Evolutionary conservation across 2,797 vertebrate genomes (phyloP).

Genomic region (Crypturellus tataupa): DNA sequence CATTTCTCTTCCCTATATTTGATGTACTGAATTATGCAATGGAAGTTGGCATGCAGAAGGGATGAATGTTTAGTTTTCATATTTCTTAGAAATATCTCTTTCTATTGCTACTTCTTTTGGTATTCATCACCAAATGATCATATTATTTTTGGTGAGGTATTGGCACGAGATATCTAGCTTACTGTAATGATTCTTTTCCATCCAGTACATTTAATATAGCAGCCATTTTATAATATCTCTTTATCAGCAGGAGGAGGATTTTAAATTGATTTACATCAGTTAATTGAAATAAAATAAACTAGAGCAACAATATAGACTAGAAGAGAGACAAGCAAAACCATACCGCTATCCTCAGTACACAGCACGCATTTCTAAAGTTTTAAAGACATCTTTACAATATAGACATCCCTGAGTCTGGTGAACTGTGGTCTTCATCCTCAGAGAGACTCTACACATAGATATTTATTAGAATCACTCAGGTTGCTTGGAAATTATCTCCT

Average conservation of each 20-base stretch:
- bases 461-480: neutral
- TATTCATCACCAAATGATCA: neutral
- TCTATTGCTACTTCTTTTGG: neutral
- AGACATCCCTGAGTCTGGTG: neutral
- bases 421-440: neutral
- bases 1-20: neutral
- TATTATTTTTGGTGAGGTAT: neutral
- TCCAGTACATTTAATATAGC: neutral
- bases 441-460: neutral
- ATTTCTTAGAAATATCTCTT: neutral
- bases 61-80: neutral
- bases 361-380: neutral
- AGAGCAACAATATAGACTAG: neutral
- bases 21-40: neutral
- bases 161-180: neutral
- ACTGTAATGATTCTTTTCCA: neutral
- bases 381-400: neutral
- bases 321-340: neutral
- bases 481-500: neutral
- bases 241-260: neutral
- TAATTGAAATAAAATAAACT: neutral
- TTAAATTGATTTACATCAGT: neutral
- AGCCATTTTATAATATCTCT: neutral
- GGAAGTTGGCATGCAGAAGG: neutral
- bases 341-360: neutral